These are phyloP conservation scores for Danaus melanippus DNA, from an alignment of 1,140 invertebrate species.

Conservation along the genomic window DNA sequence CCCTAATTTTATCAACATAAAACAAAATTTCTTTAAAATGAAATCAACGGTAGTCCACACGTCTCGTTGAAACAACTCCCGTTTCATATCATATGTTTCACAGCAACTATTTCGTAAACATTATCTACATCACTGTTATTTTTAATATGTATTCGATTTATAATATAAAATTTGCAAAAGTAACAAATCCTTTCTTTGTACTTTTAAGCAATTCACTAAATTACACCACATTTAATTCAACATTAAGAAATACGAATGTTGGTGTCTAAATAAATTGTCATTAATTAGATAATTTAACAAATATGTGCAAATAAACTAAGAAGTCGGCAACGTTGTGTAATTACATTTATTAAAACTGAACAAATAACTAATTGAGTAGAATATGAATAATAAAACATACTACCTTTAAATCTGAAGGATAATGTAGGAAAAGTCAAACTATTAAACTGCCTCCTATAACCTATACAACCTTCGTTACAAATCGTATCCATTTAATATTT, in stretches of 20 bases:
- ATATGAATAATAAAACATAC: constrained; percentile 66
- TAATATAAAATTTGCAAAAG: constrained; percentile 74
- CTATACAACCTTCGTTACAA: constrained; percentile 44
- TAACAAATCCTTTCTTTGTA: constrained; percentile 74
- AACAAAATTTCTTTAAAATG: constrained; percentile 53
- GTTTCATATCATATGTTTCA: constrained; percentile 52
- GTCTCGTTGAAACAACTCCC: constrained; percentile 45
- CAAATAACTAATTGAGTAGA: constrained; percentile 64
- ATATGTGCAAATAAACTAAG: constrained; percentile 72
- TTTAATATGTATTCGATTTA: constrained; percentile 67
- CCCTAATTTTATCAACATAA: constrained; percentile 58
- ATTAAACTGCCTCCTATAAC: constrained; percentile 32
- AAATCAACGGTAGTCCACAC: constrained; percentile 49
- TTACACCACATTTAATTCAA: constrained; percentile 71
- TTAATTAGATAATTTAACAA: constrained; percentile 70
- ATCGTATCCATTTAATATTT: constrained; percentile 2
- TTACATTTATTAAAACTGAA: constrained; percentile 66
- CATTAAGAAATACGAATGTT: constrained; percentile 63
- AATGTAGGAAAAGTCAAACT: constrained; percentile 34
- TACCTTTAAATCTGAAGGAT: constrained; percentile 39
- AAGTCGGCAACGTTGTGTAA: constrained; percentile 67
- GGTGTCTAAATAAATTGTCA: constrained; percentile 70
- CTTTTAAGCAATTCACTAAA: constrained; percentile 74
- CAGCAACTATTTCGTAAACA: constrained; percentile 67
- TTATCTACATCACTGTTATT: constrained; percentile 57